Evolutionary conservation across 2,113 vertebrate species (phyloP).

Genomic region (Camarhynchus parvulus): DNA sequence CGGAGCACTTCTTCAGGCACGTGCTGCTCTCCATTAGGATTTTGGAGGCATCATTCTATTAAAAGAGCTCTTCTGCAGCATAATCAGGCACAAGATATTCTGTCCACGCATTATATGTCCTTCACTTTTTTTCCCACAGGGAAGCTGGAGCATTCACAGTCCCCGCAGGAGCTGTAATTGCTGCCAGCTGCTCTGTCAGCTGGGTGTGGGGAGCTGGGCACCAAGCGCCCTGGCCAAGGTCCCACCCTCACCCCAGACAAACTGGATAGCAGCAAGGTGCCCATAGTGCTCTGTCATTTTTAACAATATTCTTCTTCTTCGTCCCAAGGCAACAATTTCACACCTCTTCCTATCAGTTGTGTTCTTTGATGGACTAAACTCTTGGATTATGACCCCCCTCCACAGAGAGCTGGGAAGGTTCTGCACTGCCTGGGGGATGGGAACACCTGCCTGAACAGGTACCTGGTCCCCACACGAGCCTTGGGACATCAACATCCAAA

Average conservation of each 20-base stretch:
- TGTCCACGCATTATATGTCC: too few species aligned
- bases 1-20: neutral
- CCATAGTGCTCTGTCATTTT: neutral
- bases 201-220: fast-evolving
- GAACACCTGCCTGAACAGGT: too few species aligned
- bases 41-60: neutral
- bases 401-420: neutral
- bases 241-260: neutral
- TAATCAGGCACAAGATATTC: neutral
- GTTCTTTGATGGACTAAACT: neutral
- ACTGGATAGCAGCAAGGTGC: neutral
- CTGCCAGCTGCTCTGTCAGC: neutral
- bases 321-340: neutral
- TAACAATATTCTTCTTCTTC: neutral
- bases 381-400: fast-evolving
- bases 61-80: neutral
- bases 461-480: neutral
- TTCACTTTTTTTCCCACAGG: neutral
- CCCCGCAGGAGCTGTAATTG: neutral
- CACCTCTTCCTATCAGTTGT: neutral
- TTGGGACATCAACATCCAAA: neutral
- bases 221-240: neutral
- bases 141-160: neutral
- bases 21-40: neutral
- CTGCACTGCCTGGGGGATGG: neutral